Base-by-base conservation (phyloP, 92 coral and sea anemone species). In the Metridium senile region DNA sequence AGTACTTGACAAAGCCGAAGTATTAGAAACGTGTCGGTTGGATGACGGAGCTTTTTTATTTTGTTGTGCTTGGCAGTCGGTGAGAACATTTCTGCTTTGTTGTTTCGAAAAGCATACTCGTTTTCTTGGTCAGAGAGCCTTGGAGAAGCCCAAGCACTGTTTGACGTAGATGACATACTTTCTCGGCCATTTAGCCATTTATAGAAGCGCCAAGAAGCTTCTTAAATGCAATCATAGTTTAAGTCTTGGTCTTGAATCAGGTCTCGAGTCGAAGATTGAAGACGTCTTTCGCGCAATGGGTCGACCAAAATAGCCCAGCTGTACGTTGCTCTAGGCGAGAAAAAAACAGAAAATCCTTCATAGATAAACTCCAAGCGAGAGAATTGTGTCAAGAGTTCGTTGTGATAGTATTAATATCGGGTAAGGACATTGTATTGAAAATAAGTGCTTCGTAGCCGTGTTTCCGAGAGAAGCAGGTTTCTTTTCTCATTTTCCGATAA, bases 131-230 rank as follows among this genome's bases (percentile, higher is more conserved):
- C 76, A 32, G 84, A 79, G 29, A 79, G 64, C 45, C 88, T 74
- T 61, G 93, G 89, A 28, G 88, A 79, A 65, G 93, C 93, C 93
- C 93, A 88, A 71, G 89, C 83, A 47, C 82, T 72, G 75, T 83
- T 75, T 31, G 73, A 22, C 26, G 81, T 68, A 35, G 83, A 68
- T 28, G 89, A 84, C 93, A 88, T 88, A 19, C 67, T 78, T 54
- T 23, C 76, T 57, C 20, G 69, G 76, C 84, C 84, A 79, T 79
- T 28, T 46, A 79, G 57, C 84, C 76, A 70, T 79, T 58, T 16
- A 11, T 28, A 13, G 57, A 30, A 43, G 57, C 29, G 7, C 23
- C 26, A 32, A 27, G 33, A 61, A 57, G 17, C 26, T 29, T 26
- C 46, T 31, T 47, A 1, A 39, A 33, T 34, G 29, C 46, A 53